These are phyloP conservation scores for Scortum barcoo DNA, from an alignment of 2,113 vertebrate genomes.

Conservation along the genomic window DNA sequence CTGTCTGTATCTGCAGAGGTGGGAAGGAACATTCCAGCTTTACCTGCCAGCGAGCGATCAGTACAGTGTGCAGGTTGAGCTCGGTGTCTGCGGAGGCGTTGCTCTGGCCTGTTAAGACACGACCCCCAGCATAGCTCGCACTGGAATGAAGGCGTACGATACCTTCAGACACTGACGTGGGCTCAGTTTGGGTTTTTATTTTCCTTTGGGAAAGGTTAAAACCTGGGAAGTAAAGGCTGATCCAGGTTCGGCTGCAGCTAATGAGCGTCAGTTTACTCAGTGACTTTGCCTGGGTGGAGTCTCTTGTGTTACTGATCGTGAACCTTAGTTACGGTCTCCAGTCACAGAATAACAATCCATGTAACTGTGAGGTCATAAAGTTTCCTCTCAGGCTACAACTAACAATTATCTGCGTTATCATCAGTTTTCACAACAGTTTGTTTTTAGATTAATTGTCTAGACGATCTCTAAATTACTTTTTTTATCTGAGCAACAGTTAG, in stretches of 20 bases:
- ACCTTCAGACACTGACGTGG: neutral
- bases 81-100: neutral
- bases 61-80: neutral
- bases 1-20: slow-evolving; percentile 8
- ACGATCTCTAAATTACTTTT: neutral
- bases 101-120: slow-evolving; percentile 62
- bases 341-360: neutral
- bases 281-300: slow-evolving; percentile 13
- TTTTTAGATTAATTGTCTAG: neutral
- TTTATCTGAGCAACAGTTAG: neutral
- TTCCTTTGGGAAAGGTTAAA: neutral
- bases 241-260: slow-evolving; percentile 17
- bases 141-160: slow-evolving; percentile 41
- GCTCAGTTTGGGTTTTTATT: slow-evolving; percentile 3
- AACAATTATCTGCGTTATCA: neutral
- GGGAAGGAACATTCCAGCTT: slow-evolving; percentile 26
- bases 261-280: neutral
- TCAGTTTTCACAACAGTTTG: neutral
- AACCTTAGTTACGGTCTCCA: slow-evolving; percentile 27
- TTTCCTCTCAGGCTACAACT: neutral
- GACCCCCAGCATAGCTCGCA: slow-evolving; percentile 14
- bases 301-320: slow-evolving; percentile 1
- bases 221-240: slow-evolving; percentile 9
- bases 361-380: neutral
- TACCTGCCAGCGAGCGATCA: slow-evolving; percentile 4